A percentile compares a stretch with the other conserved stretches of the same genome.
Evolutionary conservation across 2,797 vertebrate genomes (phyloP).

Genomic region (Caiman crocodilus): DNA sequence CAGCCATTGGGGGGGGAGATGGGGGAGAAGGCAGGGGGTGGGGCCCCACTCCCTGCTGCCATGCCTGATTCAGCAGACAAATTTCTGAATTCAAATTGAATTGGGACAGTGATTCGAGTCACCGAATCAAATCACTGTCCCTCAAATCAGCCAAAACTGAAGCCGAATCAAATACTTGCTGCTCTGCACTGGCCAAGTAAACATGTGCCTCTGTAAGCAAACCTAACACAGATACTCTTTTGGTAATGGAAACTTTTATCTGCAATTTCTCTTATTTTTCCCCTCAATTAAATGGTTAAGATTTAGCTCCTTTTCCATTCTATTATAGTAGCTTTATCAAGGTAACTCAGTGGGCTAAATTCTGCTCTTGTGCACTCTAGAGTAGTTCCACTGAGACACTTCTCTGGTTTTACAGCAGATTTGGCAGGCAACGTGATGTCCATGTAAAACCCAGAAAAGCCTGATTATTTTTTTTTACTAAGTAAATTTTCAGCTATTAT

Average conservation of each 20-base stretch:
- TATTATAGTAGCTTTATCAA: background rate
- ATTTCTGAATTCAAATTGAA: too few relatives aligned
- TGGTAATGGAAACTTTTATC: background rate
- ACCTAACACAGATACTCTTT: background rate
- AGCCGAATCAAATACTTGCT: too few relatives aligned
- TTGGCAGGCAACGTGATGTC: too few relatives aligned
- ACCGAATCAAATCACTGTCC: too few relatives aligned
- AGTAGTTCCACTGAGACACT: constrained; percentile 3
- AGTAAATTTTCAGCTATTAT: background rate
- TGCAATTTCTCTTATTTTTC: background rate
- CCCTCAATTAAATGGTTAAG: background rate
- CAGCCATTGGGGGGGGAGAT: too few relatives aligned
- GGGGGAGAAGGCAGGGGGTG: too few relatives aligned
- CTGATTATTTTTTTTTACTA: background rate
- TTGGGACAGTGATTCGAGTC: too few relatives aligned
- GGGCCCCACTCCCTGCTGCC: too few relatives aligned
- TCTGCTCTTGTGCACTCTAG: background rate
- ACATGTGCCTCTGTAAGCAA: background rate
- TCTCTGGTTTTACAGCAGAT: constrained; percentile 14
- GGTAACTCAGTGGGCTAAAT: background rate
- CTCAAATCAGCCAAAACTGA: too few relatives aligned
- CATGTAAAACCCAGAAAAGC: too few relatives aligned
- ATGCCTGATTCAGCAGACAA: too few relatives aligned
- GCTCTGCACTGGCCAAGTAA: too few relatives aligned
- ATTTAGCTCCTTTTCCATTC: constrained; percentile 7